Base-by-base conservation (phyloP, 2,113 vertebrate species). In the Callaeas wilsoni region DNA sequence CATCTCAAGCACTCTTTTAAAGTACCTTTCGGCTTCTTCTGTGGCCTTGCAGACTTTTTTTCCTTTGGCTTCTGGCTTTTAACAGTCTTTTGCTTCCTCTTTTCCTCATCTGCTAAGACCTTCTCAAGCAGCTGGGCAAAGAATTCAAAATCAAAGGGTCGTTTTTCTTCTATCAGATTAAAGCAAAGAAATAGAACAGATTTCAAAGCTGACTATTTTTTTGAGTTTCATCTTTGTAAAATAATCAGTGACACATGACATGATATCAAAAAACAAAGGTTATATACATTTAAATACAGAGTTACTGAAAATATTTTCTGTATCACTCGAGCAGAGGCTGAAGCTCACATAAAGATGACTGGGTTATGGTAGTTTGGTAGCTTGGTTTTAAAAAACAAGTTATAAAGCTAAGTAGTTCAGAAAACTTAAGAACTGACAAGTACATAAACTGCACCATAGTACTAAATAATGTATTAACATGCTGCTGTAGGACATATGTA, bases 91-190 rank as follows among this genome's bases (percentile, higher is more conserved):
- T 98, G 97, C 86, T 98, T 99, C 91, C 97, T 98, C 92, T 97
- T 98, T 87, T 98, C 97, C 84, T 99, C 99, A 83, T 98, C 97
- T 86, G 98, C 98, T 80, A 99, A 95, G 82, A 99, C 98, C 94
- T 98, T 99, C 77, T 98, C 98, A 75, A 99, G 98, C 63, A 99
- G 98, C 73, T 98, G 98, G 39, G 98, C 98, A 97, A 99, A 99
- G 96, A 98, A 99, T 83, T 99, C 98, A 59, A 99, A 98, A 96
- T 99, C 99, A 98, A 99, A 98, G 63, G 98, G 98, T 7, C 98
- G 97, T 92, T 98, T 99, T 92, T 99, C 99, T 97, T 97, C 99
- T 99, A 84, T 73, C 46, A 85, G 94, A 84, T 57, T 87, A 68
- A 96, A 97, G 90, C 42, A 97, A 90, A 75, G 59, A 93, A 84